Percentiles rank a stretch among this genome's conserved stretches.
These are phyloP conservation scores for Hypena proboscidalis DNA, from an alignment of 2,888 invertebrate species.

Conservation along the genomic window DNA sequence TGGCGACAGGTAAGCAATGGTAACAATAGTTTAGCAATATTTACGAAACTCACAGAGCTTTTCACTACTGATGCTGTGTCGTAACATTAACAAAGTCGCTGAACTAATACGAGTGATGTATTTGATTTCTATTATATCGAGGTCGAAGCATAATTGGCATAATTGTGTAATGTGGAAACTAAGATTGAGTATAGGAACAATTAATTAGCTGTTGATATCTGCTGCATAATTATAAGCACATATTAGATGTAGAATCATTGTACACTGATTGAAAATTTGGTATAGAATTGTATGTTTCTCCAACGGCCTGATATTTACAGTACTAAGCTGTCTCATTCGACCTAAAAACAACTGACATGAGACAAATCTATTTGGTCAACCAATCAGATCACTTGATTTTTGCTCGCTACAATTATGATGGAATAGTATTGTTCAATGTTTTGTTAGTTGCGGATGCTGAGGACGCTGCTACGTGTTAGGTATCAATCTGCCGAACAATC, in stretches of 20 bases:
- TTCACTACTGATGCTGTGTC: slow-evolving; percentile 48
- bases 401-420: too few species aligned
- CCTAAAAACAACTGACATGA: too few species aligned
- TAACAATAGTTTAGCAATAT: slow-evolving; percentile 56
- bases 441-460: too few species aligned
- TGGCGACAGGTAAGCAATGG: slow-evolving; percentile 93
- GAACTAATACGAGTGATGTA: slow-evolving; percentile 50
- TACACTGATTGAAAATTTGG: neutral
- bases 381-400: too few species aligned
- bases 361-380: too few species aligned
- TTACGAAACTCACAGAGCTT: slow-evolving; percentile 59
- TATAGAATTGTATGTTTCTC: neutral
- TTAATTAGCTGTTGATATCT: slow-evolving; percentile 20
- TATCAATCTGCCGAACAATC: too few species aligned
- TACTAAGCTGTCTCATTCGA: too few species aligned
- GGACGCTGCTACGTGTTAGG: too few species aligned
- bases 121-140: slow-evolving; percentile 58
- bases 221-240: neutral
- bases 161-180: slow-evolving; percentile 48
- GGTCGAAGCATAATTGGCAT: slow-evolving; percentile 47
- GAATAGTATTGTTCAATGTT: too few species aligned
- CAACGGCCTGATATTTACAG: too few species aligned
- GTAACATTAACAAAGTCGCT: slow-evolving; percentile 54
- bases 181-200: slow-evolving; percentile 36
- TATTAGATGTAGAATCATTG: neutral